phyloP scores from a whole-genome alignment of 2,113 vertebrate species.

The Himantopus leucocephalus region DNA sequence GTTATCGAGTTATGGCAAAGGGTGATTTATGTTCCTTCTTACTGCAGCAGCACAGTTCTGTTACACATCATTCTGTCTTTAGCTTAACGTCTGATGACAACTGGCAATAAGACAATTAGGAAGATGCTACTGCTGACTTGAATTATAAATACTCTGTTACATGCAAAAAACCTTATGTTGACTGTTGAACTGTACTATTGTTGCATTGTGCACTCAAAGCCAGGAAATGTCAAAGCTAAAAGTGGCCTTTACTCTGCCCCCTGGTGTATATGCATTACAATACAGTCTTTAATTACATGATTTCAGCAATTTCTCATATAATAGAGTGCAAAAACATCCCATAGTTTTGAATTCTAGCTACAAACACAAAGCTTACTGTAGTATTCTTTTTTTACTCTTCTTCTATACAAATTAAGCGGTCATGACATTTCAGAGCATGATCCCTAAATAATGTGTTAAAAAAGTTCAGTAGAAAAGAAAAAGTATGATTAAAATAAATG shows the following conservation, averaged over 20 bases:
- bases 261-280: not conserved
- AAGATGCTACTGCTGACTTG: not conserved
- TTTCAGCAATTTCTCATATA: not conserved
- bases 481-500: not conserved
- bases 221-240: not conserved
- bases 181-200: not conserved
- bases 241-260: not conserved
- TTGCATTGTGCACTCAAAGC: not conserved
- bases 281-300: not conserved
- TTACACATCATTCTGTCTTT: conserved; percentile 26
- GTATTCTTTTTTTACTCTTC: not conserved
- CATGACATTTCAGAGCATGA: not conserved
- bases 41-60: not conserved
- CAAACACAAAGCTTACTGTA: not conserved
- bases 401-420: not conserved
- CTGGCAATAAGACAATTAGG: conserved; percentile 45
- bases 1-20: not conserved
- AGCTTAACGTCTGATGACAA: conserved; percentile 47
- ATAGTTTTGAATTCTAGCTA: not conserved
- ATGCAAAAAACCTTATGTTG: not conserved
- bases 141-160: conserved; percentile 40
- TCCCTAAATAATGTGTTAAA: not conserved
- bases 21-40: not conserved
- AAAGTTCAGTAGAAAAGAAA: not conserved
- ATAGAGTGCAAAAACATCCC: not conserved